A percentile compares a stretch with the other conserved stretches of the same genome.
Evolutionary conservation across 2,888 invertebrate species (phyloP).

Genomic region (Nomada fabriciana): DNA sequence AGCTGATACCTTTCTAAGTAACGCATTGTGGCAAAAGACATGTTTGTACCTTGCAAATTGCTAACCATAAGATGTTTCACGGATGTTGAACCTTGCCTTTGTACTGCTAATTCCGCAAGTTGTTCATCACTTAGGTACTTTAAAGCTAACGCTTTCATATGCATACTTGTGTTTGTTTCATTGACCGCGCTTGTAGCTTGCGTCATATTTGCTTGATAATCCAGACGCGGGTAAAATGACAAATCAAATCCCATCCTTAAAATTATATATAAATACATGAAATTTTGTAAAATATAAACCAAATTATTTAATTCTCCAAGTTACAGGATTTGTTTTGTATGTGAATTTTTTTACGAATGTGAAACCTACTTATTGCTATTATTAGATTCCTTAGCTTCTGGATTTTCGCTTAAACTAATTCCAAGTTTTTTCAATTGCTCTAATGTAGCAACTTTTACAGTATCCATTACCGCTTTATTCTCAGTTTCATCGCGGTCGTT

Average conservation of each 20-base stretch:
- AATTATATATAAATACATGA: constrained; percentile 6
- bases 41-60: constrained; percentile 85
- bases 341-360: constrained; percentile 1
- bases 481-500: constrained; percentile 59
- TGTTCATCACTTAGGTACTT: constrained; percentile 86
- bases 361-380: constrained; percentile 72
- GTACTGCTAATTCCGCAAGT: constrained; percentile 80
- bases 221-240: constrained; percentile 78
- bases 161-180: constrained; percentile 85
- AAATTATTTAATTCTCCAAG: too few species aligned
- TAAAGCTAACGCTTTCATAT: constrained; percentile 86
- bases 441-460: constrained; percentile 80
- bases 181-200: constrained; percentile 73
- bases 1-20: constrained; percentile 90
- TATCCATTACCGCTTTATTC: constrained; percentile 70
- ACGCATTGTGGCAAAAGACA: constrained; percentile 90
- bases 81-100: constrained; percentile 74
- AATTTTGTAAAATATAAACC: background rate
- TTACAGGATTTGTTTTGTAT: background rate
- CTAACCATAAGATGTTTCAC: constrained; percentile 78
- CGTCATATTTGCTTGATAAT: constrained; percentile 75
- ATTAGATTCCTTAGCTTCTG: constrained; percentile 71
- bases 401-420: constrained; percentile 78
- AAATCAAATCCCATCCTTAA: constrained; percentile 76
- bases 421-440: constrained; percentile 81